Base-by-base conservation (phyloP, 2,797 vertebrate species). In the Morus bassanus region DNA sequence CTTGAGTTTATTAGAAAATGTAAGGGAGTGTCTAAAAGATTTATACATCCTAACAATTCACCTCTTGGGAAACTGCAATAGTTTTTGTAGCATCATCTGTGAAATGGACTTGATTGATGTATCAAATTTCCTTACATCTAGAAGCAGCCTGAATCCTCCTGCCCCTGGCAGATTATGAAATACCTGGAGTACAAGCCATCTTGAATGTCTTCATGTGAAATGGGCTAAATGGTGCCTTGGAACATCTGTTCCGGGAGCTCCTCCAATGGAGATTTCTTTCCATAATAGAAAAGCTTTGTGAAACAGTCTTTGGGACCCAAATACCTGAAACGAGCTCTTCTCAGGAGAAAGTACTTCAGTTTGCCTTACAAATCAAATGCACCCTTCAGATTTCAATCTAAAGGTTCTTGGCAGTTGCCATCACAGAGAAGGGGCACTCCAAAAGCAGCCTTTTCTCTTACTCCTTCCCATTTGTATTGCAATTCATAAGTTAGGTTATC, bases 331-430 rank as follows among this genome's bases (percentile, higher is more conserved):
- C 2, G 30, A 89, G 48, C 41, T 90, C 46, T 69, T 94, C 83
- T 81, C 37, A 74, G 56, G 69, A 85, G 50, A 81, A 88, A 67
- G 57, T 18, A 79, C 14, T 45, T 91, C 6, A 4, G 31, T 81
- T 76, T 83, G 60, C 39, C 67, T 91, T 75, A 67, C 54, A 92
- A 96, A 92, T 19, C 84, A 89, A 90, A 90, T 13, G 39, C 45
- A 57, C 9, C 17, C 63, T 91, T 67, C 60, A 72, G 12, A 31
- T 31, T 85, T 93, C 28, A 53, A 46, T 51, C 28, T 51, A 59
- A 90, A 92, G 56, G 67, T 57, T 57, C 60, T 80, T 0, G 2
- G 41, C 13, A 48, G 65, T 31, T 72, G 57, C 46, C 73, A 65
- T 39, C 30, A 68, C 4, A 63, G 41, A 41, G 41, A 68, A 70